phyloP scores from a whole-genome alignment of 2,888 invertebrate species.

The Chymomyza procnemis region DNA sequence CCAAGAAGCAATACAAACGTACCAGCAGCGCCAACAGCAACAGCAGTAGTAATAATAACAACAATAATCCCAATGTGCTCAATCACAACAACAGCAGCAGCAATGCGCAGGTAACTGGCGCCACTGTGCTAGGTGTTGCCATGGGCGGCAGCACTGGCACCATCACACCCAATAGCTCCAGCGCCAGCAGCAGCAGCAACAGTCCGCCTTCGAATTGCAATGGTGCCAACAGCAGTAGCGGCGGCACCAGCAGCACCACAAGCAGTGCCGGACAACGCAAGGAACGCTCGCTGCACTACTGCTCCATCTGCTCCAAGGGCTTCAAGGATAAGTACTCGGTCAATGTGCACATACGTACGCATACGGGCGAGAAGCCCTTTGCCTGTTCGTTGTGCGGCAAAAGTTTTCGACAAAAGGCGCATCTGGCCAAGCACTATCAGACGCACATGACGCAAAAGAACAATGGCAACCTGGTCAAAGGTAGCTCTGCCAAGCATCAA shows the following conservation, averaged over 20 bases:
- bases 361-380: constrained; percentile 98
- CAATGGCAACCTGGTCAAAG: constrained; percentile 82
- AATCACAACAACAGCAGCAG: constrained; percentile 74
- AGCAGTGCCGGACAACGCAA: constrained; percentile 83
- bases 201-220: constrained; percentile 71
- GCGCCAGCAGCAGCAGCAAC: constrained; percentile 67
- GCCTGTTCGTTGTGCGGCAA: constrained; percentile 95
- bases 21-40: constrained; percentile 75
- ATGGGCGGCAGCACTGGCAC: constrained; percentile 62
- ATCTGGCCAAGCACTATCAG: constrained; percentile 94
- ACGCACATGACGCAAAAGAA: constrained; percentile 93
- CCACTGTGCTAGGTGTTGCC: constrained; percentile 43
- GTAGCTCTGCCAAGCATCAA: constrained; percentile 74
- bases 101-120: constrained; percentile 38
- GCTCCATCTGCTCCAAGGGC: constrained; percentile 95
- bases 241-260: constrained; percentile 68
- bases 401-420: constrained; percentile 94
- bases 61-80: constrained; percentile 76
- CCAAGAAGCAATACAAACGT: constrained; percentile 86
- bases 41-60: constrained; percentile 48
- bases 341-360: constrained; percentile 97
- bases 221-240: constrained; percentile 63
- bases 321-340: constrained; percentile 98
- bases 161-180: constrained; percentile 55
- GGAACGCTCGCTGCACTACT: constrained; percentile 92